A percentile compares a stretch with the other conserved stretches of the same genome.
Evolutionary conservation across 1,140 invertebrate species (phyloP).

Genomic region (Aphelinus atriplicis): DNA sequence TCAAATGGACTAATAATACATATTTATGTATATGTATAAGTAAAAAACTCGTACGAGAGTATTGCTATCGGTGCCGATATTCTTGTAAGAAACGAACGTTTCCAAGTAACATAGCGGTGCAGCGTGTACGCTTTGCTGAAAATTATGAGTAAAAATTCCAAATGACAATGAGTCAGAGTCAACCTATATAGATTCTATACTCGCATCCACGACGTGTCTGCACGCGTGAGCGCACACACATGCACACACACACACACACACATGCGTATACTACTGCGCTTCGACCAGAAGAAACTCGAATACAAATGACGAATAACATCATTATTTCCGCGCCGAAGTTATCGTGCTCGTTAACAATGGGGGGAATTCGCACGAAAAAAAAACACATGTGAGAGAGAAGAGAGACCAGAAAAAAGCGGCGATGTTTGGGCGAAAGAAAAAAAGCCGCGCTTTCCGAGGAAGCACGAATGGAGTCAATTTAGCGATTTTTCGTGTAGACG

Average conservation of each 20-base stretch:
- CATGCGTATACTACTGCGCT: background rate
- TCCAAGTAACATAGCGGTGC: background rate
- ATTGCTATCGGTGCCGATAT: no score
- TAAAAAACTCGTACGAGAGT: no score
- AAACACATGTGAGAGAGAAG: no score
- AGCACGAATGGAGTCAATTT: background rate
- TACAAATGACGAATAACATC: conserved; percentile 5
- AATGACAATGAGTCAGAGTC: conserved; percentile 15
- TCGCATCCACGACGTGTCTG: no score
- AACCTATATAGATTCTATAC: background rate
- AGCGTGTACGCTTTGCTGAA: background rate
- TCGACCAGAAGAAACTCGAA: background rate
- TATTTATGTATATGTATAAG: no score
- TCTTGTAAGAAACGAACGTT: no score
- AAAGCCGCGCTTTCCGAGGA: background rate
- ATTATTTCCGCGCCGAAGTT: background rate
- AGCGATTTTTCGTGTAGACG: no score
- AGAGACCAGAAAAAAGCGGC: no score
- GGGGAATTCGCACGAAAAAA: background rate
- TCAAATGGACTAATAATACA: no score
- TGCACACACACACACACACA: no score
- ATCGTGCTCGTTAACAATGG: background rate
- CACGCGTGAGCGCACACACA: no score
- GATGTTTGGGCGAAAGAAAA: no score
- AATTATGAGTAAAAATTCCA: conserved; percentile 3